Evolutionary conservation across 2,888 invertebrate species (phyloP), one percentile per base, ranked within the genome.

Genomic region (Parnassius orleans): DNA sequence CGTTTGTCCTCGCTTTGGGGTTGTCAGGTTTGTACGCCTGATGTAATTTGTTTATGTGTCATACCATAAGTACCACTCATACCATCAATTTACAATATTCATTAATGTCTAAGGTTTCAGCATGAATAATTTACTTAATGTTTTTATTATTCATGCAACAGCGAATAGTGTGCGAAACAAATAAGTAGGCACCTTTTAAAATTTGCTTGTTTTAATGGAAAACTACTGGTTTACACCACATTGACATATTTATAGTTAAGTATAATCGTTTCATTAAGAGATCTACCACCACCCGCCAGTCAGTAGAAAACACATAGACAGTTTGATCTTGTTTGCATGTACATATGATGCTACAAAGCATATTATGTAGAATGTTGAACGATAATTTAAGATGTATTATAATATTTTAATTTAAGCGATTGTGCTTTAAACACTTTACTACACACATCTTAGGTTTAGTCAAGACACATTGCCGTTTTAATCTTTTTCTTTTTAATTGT

Each of bases 1-100:
- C 73, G 79, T 79, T 68, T 72, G 69, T 69, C 75, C 76, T 73
- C 66, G 83, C 80, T 84, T 81, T 75, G 74, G 81, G 77, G 70
- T 76, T 54, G 64, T 64, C 63, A 59, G 62, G 65, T 64, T 65
- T 65, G 57, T 63, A 67, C 54, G 53, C 58, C 68, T 78, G 66
- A 68, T 71, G 80, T 83, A 77, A 76, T 70, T 70, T 77, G 78
- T 82, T 78, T 60, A 33, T 15, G 5, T 51, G 43, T 48, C 24
- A 19, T 61, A n/a, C 52, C 11, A 55, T 43, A 9, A 2, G 11
- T 12, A 46, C 12, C 3, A 46, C 3, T 11, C n/a, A 46, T 46
- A 46, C n/a, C 46, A 12, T 46, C 5, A 46, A 3, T 12, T 46
- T 46, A 33, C 7, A 33, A 5, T 7, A 1, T 33, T 33, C 33